Evolutionary conservation across 2,797 vertebrate species (phyloP).

Genomic region (Eurystomus glaucurus): DNA sequence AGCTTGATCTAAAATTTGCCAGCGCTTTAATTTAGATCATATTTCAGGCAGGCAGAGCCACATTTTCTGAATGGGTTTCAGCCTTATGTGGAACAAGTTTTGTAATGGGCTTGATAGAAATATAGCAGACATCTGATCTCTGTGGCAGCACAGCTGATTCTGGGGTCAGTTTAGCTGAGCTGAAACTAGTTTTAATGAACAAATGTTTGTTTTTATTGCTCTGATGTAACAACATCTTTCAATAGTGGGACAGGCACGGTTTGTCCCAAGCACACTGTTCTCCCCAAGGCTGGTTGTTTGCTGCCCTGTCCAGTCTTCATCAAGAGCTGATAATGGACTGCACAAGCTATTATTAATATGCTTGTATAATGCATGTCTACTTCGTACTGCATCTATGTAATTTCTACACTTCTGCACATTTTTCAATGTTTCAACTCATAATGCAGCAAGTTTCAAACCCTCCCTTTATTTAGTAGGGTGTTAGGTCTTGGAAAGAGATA

Average conservation of each 20-base stretch:
- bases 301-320: not conserved
- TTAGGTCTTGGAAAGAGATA: not conserved
- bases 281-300: not conserved
- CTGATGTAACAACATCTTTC: not conserved
- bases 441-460: not conserved
- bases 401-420: not conserved
- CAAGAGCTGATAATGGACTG: not conserved
- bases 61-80: slow-evolving; percentile 9
- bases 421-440: not conserved
- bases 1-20: not conserved
- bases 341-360: not conserved
- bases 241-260: not conserved
- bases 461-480: not conserved
- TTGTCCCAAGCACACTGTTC: not conserved
- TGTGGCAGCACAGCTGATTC: not conserved
- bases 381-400: not conserved
- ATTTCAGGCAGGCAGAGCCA: not conserved
- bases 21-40: not conserved
- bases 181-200: not conserved
- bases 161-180: slow-evolving; percentile 14
- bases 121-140: slow-evolving; percentile 4
- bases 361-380: not conserved
- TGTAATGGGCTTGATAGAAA: slow-evolving; percentile 20
- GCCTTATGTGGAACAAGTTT: not conserved
- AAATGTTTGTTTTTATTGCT: not conserved